Evolutionary conservation across 2,113 vertebrate genomes (phyloP), one percentile per base, ranked within the genome.

Genomic region (Pardalotus punctatus): DNA sequence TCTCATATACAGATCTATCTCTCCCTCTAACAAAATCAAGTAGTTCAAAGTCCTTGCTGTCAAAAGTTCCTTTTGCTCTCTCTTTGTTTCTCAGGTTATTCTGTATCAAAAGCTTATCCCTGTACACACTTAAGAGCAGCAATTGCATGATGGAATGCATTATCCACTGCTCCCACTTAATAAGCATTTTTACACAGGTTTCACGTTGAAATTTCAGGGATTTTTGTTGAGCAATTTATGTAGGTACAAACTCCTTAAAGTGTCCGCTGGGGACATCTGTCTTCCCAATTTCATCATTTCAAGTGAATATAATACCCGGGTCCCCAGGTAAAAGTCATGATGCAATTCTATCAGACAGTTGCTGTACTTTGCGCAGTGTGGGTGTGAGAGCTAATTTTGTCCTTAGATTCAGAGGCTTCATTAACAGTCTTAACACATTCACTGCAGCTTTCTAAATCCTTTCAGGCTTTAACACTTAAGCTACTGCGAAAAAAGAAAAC

Each of bases 351-450:
- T 96, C 97, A 98, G 97, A 98, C 98, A 98, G 97, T 98, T 98
- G 96, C 97, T 97, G 97, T 96, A 97, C 97, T 98, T 97, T 94
- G 94, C 5, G 3, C 96, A 97, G 97, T 97, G 96, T 97, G 97
- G 97, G 97, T 97, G 98, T 97, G 96, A 98, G 97, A 98, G 97
- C 97, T 98, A 98, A 98, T 98, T 98, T 97, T 97, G 97, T 98
- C 97, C 96, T 98, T 97, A 97, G 95, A 98, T 97, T 98, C 96
- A 97, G 96, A 97, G 96, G 96, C 97, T 98, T 98, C 98, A 98
- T 98, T 98, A 98, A 98, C 97, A 98, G 97, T 98, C 98, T 97
- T 97, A 97, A 98, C 97, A 97, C 97, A 98, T 98, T 97, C 97
- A 92, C 97, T 97, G 96, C 91, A 97, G 96, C 97, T 96, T 97